Percentiles rank a stretch among this genome's conserved stretches.
phyloP scores from a whole-genome alignment of 30 jellyfish, hydroid and myxozoan genomes.

The Cassiopea andromeda region DNA sequence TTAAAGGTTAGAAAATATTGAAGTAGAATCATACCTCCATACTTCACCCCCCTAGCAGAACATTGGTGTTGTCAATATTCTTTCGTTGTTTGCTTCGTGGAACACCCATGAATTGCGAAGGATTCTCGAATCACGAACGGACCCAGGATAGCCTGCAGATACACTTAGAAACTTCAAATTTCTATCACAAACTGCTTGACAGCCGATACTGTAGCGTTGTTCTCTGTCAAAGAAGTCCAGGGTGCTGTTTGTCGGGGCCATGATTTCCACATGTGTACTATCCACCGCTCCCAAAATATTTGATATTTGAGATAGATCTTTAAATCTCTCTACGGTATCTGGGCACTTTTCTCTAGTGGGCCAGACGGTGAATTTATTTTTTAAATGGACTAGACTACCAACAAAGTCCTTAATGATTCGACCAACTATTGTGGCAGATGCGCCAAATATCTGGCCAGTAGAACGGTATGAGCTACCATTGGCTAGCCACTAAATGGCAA shows the following conservation, averaged over 20 bases:
- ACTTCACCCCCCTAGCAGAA: too few species aligned
- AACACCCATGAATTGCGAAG: conserved; percentile 27
- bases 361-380: conserved; percentile 1
- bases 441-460: conserved; percentile 14
- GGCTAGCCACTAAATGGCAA: conserved; percentile 19
- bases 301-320: conserved; percentile 14
- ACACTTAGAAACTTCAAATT: conserved; percentile 21
- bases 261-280: conserved; percentile 7
- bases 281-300: conserved; percentile 43
- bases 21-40: background rate
- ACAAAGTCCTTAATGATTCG: conserved; percentile 30
- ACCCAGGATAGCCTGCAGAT: conserved; percentile 33
- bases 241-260: conserved; percentile 22
- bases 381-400: conserved; percentile 4
- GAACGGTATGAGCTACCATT: conserved; percentile 17
- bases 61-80: background rate
- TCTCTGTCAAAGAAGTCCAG: conserved; percentile 32
- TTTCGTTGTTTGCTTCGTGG: background rate
- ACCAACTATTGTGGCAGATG: conserved; percentile 18
- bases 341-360: background rate
- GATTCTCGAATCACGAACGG: conserved; percentile 16
- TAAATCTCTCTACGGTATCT: background rate
- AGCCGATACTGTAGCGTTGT: conserved; percentile 25
- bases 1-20: background rate
- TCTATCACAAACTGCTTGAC: conserved; percentile 50